Evolutionary conservation across 2,888 invertebrate genomes (phyloP).

Genomic region (Lithosia quadra): DNA sequence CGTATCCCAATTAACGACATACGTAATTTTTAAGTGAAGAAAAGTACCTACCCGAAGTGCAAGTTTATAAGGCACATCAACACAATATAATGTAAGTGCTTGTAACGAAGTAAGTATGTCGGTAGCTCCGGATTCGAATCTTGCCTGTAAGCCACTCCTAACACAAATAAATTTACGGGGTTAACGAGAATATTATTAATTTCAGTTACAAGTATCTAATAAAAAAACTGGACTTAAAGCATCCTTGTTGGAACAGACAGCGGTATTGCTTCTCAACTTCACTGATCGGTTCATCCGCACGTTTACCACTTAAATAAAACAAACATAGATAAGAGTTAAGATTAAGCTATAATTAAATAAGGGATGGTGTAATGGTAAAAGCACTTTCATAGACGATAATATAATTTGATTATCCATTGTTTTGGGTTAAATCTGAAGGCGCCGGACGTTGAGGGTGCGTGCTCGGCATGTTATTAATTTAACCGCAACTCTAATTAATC

Average conservation of each 20-base stretch:
- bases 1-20: too few relatives aligned
- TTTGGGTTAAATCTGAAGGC: slow-evolving; percentile 52
- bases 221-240: background rate
- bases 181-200: too few relatives aligned
- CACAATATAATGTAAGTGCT: too few relatives aligned
- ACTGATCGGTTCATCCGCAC: slow-evolving; percentile 7
- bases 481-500: slow-evolving; percentile 83
- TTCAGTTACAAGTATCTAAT: too few relatives aligned
- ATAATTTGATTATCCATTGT: slow-evolving; percentile 67
- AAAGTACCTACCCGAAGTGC: too few relatives aligned
- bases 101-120: too few relatives aligned
- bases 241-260: background rate
- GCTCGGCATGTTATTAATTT: slow-evolving; percentile 80
- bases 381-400: slow-evolving; percentile 61
- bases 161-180: too few relatives aligned
- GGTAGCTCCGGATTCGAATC: too few relatives aligned
- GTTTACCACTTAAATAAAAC: slow-evolving; percentile 23
- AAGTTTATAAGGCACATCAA: background rate
- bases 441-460: slow-evolving; percentile 65
- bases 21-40: too few relatives aligned
- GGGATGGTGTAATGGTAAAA: slow-evolving; percentile 49
- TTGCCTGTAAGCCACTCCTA: too few relatives aligned
- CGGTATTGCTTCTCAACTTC: background rate
- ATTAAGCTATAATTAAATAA: slow-evolving; percentile 27
- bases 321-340: slow-evolving; percentile 14